These are phyloP conservation scores for Silurus asotus DNA, from an alignment of 2,113 vertebrate species.

Conservation along the genomic window DNA sequence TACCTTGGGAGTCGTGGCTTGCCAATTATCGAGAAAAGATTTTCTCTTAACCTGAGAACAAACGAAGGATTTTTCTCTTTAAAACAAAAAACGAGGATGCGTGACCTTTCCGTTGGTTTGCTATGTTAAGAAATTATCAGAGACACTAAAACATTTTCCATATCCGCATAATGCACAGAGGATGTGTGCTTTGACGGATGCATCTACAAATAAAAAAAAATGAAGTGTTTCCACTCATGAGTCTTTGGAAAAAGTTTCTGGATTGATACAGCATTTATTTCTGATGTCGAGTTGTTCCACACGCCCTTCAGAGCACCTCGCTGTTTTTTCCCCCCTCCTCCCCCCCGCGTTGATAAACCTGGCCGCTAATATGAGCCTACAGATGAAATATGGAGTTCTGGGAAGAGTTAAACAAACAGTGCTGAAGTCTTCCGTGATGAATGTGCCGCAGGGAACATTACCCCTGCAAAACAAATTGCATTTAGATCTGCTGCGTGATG, in stretches of 20 bases:
- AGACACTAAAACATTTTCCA: background rate
- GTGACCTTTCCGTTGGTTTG: background rate
- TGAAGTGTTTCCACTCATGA: background rate
- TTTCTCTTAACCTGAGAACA: conserved; percentile 24
- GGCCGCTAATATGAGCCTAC: conserved; percentile 37
- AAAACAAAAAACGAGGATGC: background rate
- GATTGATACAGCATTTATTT: background rate
- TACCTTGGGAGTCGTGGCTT: background rate
- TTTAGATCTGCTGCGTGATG: conserved; percentile 59
- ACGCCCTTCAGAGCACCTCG: conserved; percentile 25
- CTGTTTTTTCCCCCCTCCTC: background rate
- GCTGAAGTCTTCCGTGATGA: conserved; percentile 54
- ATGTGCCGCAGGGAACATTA: conserved; percentile 59
- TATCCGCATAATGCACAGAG: too few species aligned
- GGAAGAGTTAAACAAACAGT: conserved; percentile 58
- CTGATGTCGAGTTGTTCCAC: background rate
- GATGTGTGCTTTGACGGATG: background rate
- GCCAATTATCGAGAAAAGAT: conserved; percentile 28
- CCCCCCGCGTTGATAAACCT: conserved; percentile 51
- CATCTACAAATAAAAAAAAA: background rate
- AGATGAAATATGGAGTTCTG: conserved; percentile 59
- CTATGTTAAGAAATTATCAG: background rate
- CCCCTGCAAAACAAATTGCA: conserved; percentile 61
- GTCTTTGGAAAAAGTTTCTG: background rate
- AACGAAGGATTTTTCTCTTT: background rate